Conservation (phyloP, 2,113 vertebrate genomes). For the Porphyrio hochstetteri region DNA sequence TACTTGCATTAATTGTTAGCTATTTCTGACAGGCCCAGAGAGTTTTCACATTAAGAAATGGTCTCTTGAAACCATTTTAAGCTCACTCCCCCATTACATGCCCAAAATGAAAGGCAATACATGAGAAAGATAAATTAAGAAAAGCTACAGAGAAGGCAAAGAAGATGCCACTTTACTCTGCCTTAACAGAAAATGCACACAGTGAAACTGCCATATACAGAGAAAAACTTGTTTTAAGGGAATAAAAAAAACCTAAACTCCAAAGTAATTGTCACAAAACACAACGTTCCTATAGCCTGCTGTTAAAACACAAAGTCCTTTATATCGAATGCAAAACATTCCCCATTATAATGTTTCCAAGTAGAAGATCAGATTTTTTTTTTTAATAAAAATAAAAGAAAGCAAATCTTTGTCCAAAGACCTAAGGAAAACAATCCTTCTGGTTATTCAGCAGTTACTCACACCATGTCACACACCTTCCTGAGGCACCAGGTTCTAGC, state of each 20-base stretch:
- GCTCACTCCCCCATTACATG: constrained; percentile 31
- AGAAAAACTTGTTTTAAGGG: neutral
- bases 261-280: neutral
- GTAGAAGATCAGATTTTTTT: neutral
- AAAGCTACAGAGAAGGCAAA: neutral
- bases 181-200: neutral
- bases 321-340: neutral
- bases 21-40: constrained; percentile 66
- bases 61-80: constrained; percentile 66
- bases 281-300: neutral
- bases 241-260: neutral
- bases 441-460: neutral
- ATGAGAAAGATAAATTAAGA: neutral
- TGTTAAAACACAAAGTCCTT: neutral
- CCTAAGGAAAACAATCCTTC: neutral
- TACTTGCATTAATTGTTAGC: constrained; percentile 61
- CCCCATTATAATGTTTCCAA: neutral
- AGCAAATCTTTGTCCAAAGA: neutral
- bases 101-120: neutral
- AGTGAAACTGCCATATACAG: neutral
- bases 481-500: neutral
- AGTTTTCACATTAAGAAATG: constrained; percentile 53
- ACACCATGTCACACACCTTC: neutral
- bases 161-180: neutral
- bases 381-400: neutral